Conservation (phyloP, 2,113 vertebrate species). For the Axis porcinus region DNA sequence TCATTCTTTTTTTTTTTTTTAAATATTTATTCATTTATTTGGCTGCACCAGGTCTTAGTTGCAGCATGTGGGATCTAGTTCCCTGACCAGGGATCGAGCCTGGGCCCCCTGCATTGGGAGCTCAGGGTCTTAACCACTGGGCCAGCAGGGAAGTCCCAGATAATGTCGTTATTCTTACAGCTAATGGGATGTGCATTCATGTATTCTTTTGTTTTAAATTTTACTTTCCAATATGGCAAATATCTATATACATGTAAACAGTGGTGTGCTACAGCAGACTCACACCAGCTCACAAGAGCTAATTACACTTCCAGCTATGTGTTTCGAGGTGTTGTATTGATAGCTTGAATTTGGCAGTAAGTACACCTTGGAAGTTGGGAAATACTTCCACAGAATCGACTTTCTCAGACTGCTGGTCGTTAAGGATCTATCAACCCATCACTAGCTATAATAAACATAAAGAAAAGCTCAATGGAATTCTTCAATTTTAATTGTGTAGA, state of each 20-base stretch:
- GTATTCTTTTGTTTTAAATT: not conserved
- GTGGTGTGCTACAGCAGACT: not conserved
- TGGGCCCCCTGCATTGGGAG: no score
- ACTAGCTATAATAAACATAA: not conserved
- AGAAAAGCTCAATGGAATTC: not conserved
- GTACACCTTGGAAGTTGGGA: not conserved
- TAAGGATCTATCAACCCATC: not conserved
- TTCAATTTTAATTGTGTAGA: constrained; percentile 26
- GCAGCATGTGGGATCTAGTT: no score
- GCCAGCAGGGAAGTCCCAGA: no score
- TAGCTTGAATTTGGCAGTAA: not conserved
- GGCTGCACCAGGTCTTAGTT: no score
- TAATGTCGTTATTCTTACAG: not conserved
- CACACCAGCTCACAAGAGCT: not conserved
- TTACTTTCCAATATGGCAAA: not conserved
- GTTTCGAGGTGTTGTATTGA: not conserved
- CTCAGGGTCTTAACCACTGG: no score
- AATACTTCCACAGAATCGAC: not conserved
- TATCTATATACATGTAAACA: not conserved
- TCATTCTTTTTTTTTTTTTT: no score
- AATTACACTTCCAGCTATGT: not conserved
- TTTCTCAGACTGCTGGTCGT: not conserved
- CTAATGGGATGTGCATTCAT: not conserved
- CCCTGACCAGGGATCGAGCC: no score
- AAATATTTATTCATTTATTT: not conserved